phyloP scores from a whole-genome alignment of 2,888 invertebrate species.

The Chymomyza amoena region DNA sequence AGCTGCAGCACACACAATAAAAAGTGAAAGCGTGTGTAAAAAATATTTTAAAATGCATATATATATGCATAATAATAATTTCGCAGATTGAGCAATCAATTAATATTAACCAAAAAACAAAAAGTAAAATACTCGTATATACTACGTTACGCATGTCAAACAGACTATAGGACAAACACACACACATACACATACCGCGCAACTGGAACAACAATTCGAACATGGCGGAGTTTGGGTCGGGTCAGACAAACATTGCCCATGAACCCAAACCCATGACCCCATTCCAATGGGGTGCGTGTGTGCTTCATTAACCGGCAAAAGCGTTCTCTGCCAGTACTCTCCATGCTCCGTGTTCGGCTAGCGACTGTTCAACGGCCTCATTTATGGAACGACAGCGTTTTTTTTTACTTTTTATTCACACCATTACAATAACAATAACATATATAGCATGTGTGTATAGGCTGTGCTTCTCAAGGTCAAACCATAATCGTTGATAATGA shows the following conservation, averaged over 20 bases:
- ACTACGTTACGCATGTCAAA: constrained; percentile 40
- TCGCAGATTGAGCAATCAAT: constrained; percentile 67
- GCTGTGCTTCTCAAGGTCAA: constrained; percentile 75
- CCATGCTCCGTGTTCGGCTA: not conserved
- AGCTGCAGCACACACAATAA: constrained; percentile 3
- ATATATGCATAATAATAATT: constrained; percentile 42
- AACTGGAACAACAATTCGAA: constrained; percentile 25
- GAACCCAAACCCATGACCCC: constrained; percentile 44
- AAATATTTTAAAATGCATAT: constrained; percentile 31
- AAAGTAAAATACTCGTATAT: constrained; percentile 36
- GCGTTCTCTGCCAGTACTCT: not conserved
- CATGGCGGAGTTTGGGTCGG: not conserved
- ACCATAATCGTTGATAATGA: constrained; percentile 77
- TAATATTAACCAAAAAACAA: constrained; percentile 70
- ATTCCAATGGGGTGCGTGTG: constrained; percentile 68
- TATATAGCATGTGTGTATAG: constrained; percentile 13
- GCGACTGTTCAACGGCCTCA: constrained; percentile 32
- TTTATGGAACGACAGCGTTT: constrained; percentile 41
- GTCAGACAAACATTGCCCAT: constrained; percentile 41
- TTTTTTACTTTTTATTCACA: constrained; percentile 50
- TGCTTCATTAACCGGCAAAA: constrained; percentile 60
- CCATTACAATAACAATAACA: constrained; percentile 48
- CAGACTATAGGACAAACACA: constrained; percentile 36
- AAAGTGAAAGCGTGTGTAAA: constrained; percentile 57
- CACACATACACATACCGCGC: constrained; percentile 2